A percentile compares a stretch with the other conserved stretches of the same genome.
Conservation (phyloP, 2,113 vertebrate genomes). For the Aphelocoma coerulescens region DNA sequence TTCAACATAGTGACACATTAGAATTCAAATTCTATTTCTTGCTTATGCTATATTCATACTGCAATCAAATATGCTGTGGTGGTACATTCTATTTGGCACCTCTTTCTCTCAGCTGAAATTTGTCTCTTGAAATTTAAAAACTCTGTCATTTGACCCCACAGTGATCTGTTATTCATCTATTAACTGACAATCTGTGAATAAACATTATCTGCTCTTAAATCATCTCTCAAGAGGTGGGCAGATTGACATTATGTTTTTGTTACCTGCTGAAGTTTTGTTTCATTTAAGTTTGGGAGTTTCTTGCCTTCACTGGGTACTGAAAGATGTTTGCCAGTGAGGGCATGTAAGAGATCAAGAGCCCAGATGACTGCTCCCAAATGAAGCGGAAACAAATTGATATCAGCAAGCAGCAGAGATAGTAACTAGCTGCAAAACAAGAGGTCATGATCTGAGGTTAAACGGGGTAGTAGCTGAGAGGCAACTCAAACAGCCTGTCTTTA, state of each 20-base stretch:
- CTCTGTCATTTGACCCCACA: neutral
- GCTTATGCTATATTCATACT: neutral
- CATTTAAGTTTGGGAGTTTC: neutral
- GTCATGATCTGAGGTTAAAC: conserved; percentile 23
- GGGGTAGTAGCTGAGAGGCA: neutral
- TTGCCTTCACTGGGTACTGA: neutral
- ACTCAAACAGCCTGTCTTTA: neutral
- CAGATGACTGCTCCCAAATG: neutral
- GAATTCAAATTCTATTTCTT: conserved; percentile 24
- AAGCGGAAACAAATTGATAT: conserved; percentile 4
- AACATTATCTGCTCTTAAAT: neutral
- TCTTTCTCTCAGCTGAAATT: neutral
- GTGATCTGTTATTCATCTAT: neutral
- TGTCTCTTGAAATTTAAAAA: neutral
- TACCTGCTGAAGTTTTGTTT: neutral
- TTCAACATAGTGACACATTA: neutral
- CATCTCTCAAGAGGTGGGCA: neutral
- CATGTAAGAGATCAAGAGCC: neutral
- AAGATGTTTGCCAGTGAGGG: neutral
- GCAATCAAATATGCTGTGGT: neutral
- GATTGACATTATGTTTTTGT: neutral
- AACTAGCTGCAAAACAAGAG: conserved; percentile 16
- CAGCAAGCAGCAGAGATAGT: conserved; percentile 3
- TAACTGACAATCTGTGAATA: neutral
- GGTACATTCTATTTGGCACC: neutral